Evolutionary conservation across 2,888 invertebrate genomes (phyloP), one percentile per base, ranked within the genome.

Genomic region (Microlaimidae sp.): DNA sequence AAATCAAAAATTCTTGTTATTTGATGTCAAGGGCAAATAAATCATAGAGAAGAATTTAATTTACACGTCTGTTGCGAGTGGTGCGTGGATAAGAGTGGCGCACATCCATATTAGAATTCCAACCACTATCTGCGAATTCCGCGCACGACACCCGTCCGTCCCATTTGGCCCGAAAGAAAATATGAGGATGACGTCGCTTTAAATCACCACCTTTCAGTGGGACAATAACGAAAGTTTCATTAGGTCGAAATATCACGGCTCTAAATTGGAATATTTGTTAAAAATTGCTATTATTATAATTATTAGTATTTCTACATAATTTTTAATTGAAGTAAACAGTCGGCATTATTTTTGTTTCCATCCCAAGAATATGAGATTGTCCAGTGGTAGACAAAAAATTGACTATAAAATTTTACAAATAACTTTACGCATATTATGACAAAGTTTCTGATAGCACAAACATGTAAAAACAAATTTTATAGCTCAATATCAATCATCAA

Each of bases 171-270:
- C 55, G 47, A 50, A 63, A 64, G 24, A 67, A 56, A 23, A 67
- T 59, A 47, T 67, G 67, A 0, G 67, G 65, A 55, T 66, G 67
- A 38, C 64, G 53, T 48, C 63, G 55, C 19, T 61, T 59, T 69
- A 88, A 79, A 76, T 92, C 90, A 57, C 89, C 90, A 63, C 90
- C 90, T 75, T 87, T 87, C 77, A 93, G 87, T 55, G 95, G 93
- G 76, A 92, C 90, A 64, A 95, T 89, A 69, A 92, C 87, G 75
- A 89, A 93, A 51, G 92, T 93, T 75, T 92, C 92, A 78, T 95
- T 93, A 70, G 89, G 87, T 67, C 90, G 83, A 75, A 93, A 89
- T 67, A 95, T 90, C 66, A 95, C 86, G 23, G 92, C 93, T 66
- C 89, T 74, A 63, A 23, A 53, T 26, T 47, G 10, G n/a, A n/a